phyloP scores from a whole-genome alignment of 92 coral and sea anemone genomes.

The Parazoanthus darwini region DNA sequence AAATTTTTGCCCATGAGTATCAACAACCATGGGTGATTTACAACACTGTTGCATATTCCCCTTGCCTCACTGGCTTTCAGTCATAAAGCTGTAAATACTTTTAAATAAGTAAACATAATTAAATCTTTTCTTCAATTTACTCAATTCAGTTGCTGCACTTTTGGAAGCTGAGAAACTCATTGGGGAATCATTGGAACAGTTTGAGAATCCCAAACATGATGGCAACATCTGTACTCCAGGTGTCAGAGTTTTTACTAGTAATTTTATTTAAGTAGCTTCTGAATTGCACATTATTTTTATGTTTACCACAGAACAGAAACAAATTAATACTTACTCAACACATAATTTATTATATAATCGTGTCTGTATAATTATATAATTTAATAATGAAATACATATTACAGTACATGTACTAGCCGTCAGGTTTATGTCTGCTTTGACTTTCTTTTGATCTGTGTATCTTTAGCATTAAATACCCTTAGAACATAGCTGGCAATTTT shows the following conservation, averaged over 20 bases:
- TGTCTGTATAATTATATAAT: no score
- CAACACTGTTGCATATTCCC: neutral
- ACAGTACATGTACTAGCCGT: no score
- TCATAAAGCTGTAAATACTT: neutral
- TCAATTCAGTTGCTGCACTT: conserved; percentile 35
- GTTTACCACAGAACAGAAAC: neutral
- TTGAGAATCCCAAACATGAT: conserved; percentile 28
- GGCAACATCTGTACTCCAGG: conserved; percentile 38
- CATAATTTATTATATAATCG: no score
- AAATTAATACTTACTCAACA: no score
- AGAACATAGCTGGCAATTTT: no score
- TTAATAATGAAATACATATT: no score
- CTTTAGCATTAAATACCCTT: no score
- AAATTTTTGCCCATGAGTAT: no score
- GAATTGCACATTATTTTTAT: neutral
- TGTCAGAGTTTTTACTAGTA: neutral
- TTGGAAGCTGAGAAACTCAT: conserved; percentile 38
- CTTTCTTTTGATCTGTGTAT: no score
- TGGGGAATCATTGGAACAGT: conserved; percentile 31
- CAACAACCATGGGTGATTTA: neutral
- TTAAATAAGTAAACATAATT: neutral
- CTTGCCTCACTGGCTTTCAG: neutral
- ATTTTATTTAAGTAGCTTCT: neutral
- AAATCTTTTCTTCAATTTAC: neutral
- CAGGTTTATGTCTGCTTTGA: no score